Evolutionary conservation across 2,113 vertebrate genomes (phyloP).

Genomic region (Labeo catla): DNA sequence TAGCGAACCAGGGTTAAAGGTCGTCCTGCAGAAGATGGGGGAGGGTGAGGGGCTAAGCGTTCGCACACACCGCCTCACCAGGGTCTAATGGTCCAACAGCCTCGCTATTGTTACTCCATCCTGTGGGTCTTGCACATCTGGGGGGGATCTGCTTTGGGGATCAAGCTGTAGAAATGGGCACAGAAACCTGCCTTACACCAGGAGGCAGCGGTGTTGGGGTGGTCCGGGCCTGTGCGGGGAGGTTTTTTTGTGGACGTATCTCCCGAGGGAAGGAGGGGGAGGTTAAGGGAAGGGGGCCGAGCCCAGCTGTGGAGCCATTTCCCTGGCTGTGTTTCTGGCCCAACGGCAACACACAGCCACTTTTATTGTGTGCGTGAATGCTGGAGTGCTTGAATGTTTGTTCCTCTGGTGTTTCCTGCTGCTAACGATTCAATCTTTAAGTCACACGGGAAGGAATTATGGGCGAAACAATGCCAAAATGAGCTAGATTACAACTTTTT

Average conservation of each 20-base stretch:
- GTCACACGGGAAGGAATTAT: constrained; percentile 31
- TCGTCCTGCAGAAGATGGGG: constrained; percentile 1
- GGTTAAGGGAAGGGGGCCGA: constrained; percentile 8
- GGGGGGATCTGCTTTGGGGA: background rate
- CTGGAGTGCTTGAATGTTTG: constrained; percentile 13
- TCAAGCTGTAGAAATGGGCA: constrained; percentile 29
- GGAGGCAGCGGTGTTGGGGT: constrained; percentile 25
- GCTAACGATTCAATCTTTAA: background rate
- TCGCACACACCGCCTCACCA: constrained; percentile 26
- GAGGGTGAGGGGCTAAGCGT: constrained; percentile 26
- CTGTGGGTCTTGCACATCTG: constrained; percentile 46
- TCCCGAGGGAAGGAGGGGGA: background rate
- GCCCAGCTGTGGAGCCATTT: constrained; percentile 30
- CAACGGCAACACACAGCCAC: constrained; percentile 13
- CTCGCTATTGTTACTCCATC: constrained; percentile 39
- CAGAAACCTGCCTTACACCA: background rate
- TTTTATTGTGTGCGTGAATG: constrained; percentile 42
- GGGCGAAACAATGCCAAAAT: constrained; percentile 42
- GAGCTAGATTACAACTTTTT: background rate
- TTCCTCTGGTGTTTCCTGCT: constrained; percentile 38
- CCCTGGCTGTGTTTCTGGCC: constrained; percentile 30
- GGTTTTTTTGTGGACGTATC: background rate
- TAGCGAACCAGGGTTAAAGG: constrained; percentile 45
- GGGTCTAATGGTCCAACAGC: constrained; percentile 35
- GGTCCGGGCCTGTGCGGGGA: background rate